A percentile compares a stretch with the other conserved stretches of the same genome.
Conservation (phyloP, 2,113 vertebrate genomes). For the Mastomys natalensis region DNA sequence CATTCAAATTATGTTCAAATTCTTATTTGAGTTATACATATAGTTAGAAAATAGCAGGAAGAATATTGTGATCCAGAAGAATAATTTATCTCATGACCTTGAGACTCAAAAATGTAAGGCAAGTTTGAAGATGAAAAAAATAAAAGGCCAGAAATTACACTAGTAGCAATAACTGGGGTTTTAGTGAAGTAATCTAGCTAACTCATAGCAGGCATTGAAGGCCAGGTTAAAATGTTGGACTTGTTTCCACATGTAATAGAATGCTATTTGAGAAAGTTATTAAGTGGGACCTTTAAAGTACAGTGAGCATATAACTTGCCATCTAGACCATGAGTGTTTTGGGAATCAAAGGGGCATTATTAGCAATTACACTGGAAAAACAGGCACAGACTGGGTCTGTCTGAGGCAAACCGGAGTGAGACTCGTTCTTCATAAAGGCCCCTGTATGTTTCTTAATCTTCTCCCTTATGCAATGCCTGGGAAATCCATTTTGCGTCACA, state of each 20-base stretch:
- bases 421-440: neutral
- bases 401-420: neutral
- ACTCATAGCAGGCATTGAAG: neutral
- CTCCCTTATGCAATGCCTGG: neutral
- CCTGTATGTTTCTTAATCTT: neutral
- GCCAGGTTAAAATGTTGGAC: neutral
- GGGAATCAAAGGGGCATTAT: neutral
- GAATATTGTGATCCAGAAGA: neutral
- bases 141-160: neutral
- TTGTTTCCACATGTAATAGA: slow-evolving; percentile 22
- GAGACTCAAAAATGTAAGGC: neutral
- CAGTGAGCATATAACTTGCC: neutral
- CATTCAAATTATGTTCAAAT: neutral
- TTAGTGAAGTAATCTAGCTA: neutral
- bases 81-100: neutral
- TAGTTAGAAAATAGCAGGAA: neutral
- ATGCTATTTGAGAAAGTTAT: neutral
- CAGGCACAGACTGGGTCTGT: neutral
- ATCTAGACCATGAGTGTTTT: neutral
- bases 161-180: neutral
- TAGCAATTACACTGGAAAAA: neutral
- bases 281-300: neutral
- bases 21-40: neutral
- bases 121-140: neutral
- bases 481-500: neutral